Evolutionary conservation across 2,797 vertebrate species (phyloP).

Genomic region (Hemibagrus guttatus): DNA sequence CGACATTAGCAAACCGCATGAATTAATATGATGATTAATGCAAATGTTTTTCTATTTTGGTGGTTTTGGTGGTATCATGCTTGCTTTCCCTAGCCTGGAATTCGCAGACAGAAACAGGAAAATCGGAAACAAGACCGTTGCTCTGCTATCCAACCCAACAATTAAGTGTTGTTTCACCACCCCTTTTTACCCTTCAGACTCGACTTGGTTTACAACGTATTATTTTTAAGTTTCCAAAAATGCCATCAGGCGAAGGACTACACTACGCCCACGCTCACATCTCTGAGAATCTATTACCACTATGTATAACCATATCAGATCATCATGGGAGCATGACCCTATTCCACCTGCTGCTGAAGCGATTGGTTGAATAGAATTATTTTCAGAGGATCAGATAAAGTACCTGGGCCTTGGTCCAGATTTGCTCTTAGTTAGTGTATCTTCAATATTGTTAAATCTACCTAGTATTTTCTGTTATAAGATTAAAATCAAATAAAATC

Average conservation of each 20-base stretch:
- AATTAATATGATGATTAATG: conserved; percentile 38
- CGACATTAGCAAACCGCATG: not conserved
- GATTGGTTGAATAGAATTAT: not conserved
- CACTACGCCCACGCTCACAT: conserved; percentile 7
- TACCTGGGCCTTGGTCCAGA: not conserved
- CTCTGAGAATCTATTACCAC: not conserved
- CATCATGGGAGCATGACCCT: not conserved
- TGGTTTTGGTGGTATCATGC: conserved; percentile 25
- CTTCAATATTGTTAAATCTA: not conserved
- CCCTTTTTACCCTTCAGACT: conserved; percentile 19
- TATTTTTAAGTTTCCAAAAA: conserved; percentile 22
- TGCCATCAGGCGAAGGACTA: not conserved
- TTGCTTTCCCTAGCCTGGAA: conserved; percentile 43
- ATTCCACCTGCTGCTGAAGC: not conserved
- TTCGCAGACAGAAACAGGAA: conserved; percentile 46
- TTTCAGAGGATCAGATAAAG: not conserved
- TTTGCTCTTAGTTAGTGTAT: not conserved
- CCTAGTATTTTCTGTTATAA: not conserved
- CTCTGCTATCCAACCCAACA: conserved; percentile 45
- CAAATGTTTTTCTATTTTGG: conserved; percentile 49
- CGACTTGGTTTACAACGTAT: not conserved
- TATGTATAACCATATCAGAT: not conserved
- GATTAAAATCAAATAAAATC: not conserved
- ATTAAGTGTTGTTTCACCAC: conserved; percentile 44
- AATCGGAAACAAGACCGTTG: conserved; percentile 36